phyloP scores from a whole-genome alignment of 2,113 vertebrate genomes.

The Cercocebus atys region DNA sequence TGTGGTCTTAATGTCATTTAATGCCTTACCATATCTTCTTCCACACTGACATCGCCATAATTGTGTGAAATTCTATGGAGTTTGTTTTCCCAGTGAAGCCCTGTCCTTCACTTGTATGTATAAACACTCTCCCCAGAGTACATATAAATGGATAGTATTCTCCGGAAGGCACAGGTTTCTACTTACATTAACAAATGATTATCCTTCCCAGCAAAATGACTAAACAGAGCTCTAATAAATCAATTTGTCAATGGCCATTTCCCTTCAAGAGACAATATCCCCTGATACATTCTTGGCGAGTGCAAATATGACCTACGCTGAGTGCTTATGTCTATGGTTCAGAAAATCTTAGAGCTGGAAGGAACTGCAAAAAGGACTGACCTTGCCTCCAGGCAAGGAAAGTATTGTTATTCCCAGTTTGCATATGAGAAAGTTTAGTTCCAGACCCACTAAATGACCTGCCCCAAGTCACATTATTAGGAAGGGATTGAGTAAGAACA shows the following conservation, averaged over 20 bases:
- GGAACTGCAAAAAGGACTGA: not conserved
- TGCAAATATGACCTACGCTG: not conserved
- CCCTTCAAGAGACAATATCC: conserved; percentile 15
- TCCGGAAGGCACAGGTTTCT: conserved; percentile 42
- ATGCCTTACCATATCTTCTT: not conserved
- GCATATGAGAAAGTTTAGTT: not conserved
- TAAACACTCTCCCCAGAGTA: conserved; percentile 23
- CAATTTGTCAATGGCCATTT: conserved; percentile 45
- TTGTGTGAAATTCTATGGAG: not conserved
- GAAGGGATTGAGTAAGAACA: not conserved
- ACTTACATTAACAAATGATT: conserved; percentile 54
- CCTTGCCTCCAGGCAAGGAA: not conserved
- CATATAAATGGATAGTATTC: conserved; percentile 48
- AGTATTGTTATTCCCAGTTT: not conserved
- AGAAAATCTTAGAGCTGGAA: conserved; percentile 17
- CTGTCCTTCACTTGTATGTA: conserved; percentile 12
- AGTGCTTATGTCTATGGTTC: not conserved
- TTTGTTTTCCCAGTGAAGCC: not conserved
- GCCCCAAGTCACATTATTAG: conserved; percentile 2
- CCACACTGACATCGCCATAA: not conserved
- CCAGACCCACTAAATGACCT: not conserved
- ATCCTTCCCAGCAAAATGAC: conserved; percentile 56
- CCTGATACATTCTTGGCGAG: not conserved
- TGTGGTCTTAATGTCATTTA: not conserved
- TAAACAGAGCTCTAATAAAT: conserved; percentile 55